A percentile compares a stretch with the other conserved stretches of the same genome.
These are phyloP conservation scores for Panagrolaimus sp. DNA, from an alignment of 1,140 invertebrate genomes.

Conservation along the genomic window DNA sequence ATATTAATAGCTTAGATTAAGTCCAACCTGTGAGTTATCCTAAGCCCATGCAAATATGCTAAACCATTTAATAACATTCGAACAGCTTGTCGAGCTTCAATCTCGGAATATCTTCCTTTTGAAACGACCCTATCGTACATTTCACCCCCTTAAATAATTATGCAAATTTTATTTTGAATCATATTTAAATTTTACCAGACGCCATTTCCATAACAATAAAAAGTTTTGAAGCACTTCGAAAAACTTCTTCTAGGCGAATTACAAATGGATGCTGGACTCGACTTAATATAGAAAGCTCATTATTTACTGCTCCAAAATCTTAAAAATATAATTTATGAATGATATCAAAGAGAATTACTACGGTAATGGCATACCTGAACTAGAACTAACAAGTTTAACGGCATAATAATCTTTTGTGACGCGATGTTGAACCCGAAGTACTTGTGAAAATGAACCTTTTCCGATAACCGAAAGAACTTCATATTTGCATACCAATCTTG, in stretches of 20 bases:
- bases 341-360: constrained; percentile 17
- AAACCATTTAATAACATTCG: constrained; percentile 60
- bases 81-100: constrained; percentile 58
- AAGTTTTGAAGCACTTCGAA: constrained; percentile 59
- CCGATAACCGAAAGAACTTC: constrained; percentile 65
- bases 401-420: constrained; percentile 65
- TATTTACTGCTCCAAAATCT: constrained; percentile 63
- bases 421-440: constrained; percentile 63
- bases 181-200: constrained; percentile 34
- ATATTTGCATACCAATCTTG: constrained; percentile 65
- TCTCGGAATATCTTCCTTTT: constrained; percentile 60
- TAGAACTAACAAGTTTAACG: constrained; percentile 64
- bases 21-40: constrained; percentile 42
- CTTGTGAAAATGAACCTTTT: constrained; percentile 64
- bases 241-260: constrained; percentile 60
- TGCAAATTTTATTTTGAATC: constrained; percentile 7
- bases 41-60: constrained; percentile 48
- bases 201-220: constrained; percentile 61
- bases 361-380: constrained; percentile 22
- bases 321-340: too few relatives aligned
- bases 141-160: constrained; percentile 44
- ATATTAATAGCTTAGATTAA: too few relatives aligned
- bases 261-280: constrained; percentile 62
- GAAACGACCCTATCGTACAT: constrained; percentile 60
- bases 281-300: constrained; percentile 64